A percentile compares a stretch with the other conserved stretches of the same genome.
phyloP scores from a whole-genome alignment of 2,888 invertebrate species.

The Camponotus fellah region DNA sequence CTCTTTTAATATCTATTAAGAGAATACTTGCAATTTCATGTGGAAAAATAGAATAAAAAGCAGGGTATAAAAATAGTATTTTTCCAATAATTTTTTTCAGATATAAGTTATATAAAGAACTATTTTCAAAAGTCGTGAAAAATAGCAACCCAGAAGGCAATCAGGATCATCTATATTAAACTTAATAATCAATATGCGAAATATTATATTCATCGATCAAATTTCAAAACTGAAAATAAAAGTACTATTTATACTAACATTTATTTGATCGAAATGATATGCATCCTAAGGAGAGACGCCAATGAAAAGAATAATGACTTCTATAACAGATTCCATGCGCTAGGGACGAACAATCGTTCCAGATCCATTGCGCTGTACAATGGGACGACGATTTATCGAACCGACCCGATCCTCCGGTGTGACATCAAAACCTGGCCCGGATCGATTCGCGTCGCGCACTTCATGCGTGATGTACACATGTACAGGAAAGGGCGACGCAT shows the following conservation, averaged over 20 bases:
- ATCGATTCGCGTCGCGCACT: constrained; percentile 72
- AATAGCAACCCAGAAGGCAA: not conserved
- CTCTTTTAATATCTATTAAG: not conserved
- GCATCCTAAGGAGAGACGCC: constrained; percentile 55
- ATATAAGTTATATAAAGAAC: not conserved
- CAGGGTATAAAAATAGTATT: not conserved
- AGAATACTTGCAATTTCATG: not conserved
- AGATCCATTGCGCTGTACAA: constrained; percentile 73
- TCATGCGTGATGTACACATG: constrained; percentile 51
- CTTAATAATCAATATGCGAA: not conserved
- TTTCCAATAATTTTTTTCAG: not conserved
- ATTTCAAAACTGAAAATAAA: not conserved
- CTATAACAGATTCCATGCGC: constrained; percentile 62
- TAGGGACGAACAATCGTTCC: constrained; percentile 75
- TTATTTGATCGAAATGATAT: constrained; percentile 29
- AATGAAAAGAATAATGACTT: constrained; percentile 74
- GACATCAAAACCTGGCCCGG: constrained; percentile 68
- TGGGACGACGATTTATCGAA: constrained; percentile 74
- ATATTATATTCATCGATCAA: not conserved
- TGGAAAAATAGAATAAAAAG: not conserved
- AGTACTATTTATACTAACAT: not conserved
- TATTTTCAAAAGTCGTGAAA: not conserved
- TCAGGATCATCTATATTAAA: not conserved
- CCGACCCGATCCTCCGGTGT: constrained; percentile 57
- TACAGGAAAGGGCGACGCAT: constrained; percentile 54